Evolutionary conservation across 2,888 invertebrate genomes (phyloP), one percentile per base, ranked within the genome.

Genomic region (Icerya purchasi): DNA sequence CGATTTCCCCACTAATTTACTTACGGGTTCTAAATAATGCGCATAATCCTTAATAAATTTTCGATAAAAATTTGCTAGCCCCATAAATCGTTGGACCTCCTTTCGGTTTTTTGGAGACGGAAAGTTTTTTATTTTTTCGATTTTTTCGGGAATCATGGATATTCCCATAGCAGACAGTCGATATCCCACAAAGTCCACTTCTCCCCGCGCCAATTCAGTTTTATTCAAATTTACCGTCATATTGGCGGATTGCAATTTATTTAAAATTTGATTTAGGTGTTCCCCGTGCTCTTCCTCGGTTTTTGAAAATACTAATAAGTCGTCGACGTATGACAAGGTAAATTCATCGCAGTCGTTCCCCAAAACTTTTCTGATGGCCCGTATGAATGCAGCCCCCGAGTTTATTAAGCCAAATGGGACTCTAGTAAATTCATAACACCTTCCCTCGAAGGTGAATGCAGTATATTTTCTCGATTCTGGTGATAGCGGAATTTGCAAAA

Each of bases 281-380:
- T 53, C 5, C n/a, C 36, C 22, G 19, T 59, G 20, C 54, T 57
- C 3, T 58, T 51, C 49, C 18, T 54, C 8, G 50, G 24, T 53
- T 64, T 51, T 20, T 58, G 22, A 23, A 50, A 57, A 2, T 50
- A 14, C 10, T n/a, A 53, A 50, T 36, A 51, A 53, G 22, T 50
- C 51, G 22, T 24, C 24, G 51, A 50, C 36, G 14, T 36, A 36
- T 5, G 5, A 8, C 5, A 36, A 8, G 14, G 36, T 36, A 36
- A 36, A 36, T 5, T 5, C 5, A 5, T 36, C 36, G 14, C 36
- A 36, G 8, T 36, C 36, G 14, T 36, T 14, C 5, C 36, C 36
- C 5, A 36, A 14, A 8, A 36, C 36, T 36, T 8, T 36, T 5
- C 8, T 8, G 5, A 36, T 8, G 8, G 36, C 14, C 36, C 14